phyloP scores from a whole-genome alignment of 2,888 invertebrate species.

The Ypsolopha scabrella region DNA sequence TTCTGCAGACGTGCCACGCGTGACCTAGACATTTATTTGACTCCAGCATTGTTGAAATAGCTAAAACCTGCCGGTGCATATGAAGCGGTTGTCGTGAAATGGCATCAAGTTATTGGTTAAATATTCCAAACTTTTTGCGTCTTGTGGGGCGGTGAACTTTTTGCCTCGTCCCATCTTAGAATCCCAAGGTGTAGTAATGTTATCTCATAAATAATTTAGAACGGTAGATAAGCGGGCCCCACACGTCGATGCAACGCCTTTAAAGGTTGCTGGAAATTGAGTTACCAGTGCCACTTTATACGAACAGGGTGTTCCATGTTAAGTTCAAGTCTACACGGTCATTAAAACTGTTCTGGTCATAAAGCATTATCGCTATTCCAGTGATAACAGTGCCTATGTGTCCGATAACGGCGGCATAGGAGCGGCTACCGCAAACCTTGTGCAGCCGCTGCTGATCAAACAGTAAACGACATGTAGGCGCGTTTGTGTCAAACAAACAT shows the following conservation, averaged over 20 bases:
- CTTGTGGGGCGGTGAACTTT: neutral
- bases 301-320: too few relatives aligned
- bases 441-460: neutral
- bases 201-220: too few relatives aligned
- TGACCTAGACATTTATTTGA: conserved; percentile 49
- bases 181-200: too few relatives aligned
- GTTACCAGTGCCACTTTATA: too few relatives aligned
- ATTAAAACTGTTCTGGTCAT: conserved; percentile 13
- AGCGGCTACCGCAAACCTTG: conserved; percentile 25
- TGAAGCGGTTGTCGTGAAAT: conserved; percentile 23
- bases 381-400: conserved; percentile 20
- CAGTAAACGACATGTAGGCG: too few relatives aligned
- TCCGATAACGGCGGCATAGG: conserved; percentile 13
- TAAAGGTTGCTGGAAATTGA: too few relatives aligned
- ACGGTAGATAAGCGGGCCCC: too few relatives aligned
- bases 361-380: conserved; percentile 18
- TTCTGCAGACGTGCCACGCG: conserved; percentile 26
- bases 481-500: too few relatives aligned
- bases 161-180: too few relatives aligned
- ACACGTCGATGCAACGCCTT: too few relatives aligned
- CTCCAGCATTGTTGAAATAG: conserved; percentile 5
- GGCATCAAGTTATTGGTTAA: conserved; percentile 19
- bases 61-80: neutral
- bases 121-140: neutral
- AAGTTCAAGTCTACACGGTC: neutral